Evolutionary conservation across 2,797 vertebrate species (phyloP).

Genomic region (Gallinago stenura): DNA sequence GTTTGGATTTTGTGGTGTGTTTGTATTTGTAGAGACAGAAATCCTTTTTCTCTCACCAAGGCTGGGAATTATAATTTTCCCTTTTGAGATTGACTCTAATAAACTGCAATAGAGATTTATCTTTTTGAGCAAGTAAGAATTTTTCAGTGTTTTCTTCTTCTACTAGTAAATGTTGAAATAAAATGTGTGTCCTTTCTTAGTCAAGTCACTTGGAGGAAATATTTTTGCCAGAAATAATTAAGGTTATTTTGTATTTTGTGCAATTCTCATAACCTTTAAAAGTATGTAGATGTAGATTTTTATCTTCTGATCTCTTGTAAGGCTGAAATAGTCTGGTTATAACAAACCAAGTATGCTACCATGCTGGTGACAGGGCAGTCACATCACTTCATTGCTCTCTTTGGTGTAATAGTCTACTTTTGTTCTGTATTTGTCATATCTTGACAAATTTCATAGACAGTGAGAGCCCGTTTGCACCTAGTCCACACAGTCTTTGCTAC

Average conservation of each 20-base stretch:
- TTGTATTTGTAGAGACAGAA: not conserved
- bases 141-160: not conserved
- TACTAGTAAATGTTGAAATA: not conserved
- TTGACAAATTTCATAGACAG: not conserved
- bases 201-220: not conserved
- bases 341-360: not conserved
- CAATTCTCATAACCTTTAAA: not conserved
- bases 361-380: not conserved
- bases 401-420: not conserved
- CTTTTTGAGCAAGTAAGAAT: not conserved
- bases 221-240: slow-evolving; percentile 17
- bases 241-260: not conserved
- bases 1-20: not conserved
- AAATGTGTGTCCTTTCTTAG: not conserved
- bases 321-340: not conserved
- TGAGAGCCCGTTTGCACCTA: not conserved
- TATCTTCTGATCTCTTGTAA: not conserved
- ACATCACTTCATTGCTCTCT: not conserved
- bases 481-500: not conserved
- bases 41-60: not conserved
- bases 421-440: not conserved
- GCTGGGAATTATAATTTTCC: not conserved
- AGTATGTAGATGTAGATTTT: not conserved
- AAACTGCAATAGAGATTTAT: not conserved
- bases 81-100: not conserved